A percentile compares a stretch with the other conserved stretches of the same genome.
Conservation (phyloP, 2,888 invertebrate species). For the Lobophora halterata region DNA sequence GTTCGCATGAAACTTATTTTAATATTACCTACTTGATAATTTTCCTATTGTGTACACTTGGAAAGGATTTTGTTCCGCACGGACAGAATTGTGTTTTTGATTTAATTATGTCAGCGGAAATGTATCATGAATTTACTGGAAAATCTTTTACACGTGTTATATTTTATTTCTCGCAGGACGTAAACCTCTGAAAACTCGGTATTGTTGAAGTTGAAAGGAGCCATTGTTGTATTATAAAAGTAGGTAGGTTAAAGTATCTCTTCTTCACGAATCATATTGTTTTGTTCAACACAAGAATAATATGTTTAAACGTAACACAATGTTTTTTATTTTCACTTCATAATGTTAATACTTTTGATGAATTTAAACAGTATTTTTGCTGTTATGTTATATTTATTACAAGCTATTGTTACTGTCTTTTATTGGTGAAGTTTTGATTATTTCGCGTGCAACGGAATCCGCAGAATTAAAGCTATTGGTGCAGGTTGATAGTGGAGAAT, state of each 20-base stretch:
- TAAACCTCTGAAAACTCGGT: constrained; percentile 18
- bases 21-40: constrained; percentile 9
- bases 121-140: constrained; percentile 16
- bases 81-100: constrained; percentile 29
- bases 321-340: too few relatives aligned
- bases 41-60: constrained; percentile 16
- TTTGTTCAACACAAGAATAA: too few relatives aligned
- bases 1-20: constrained; percentile 15
- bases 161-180: constrained; percentile 22
- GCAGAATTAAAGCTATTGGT: constrained; percentile 8
- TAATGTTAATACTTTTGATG: too few relatives aligned
- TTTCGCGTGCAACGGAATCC: not conserved
- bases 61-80: constrained; percentile 22
- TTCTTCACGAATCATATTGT: not conserved
- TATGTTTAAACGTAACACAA: too few relatives aligned
- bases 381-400: too few relatives aligned
- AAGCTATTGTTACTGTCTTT: too few relatives aligned
- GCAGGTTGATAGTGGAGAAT: constrained; percentile 8
- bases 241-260: constrained; percentile 3
- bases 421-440: too few relatives aligned
- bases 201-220: constrained; percentile 14
- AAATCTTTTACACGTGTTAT: constrained; percentile 40
- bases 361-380: too few relatives aligned
- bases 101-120: constrained; percentile 27
- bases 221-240: constrained; percentile 12